Evolutionary conservation across 2,113 vertebrate species (phyloP).

Genomic region (Pelusios castaneus): DNA sequence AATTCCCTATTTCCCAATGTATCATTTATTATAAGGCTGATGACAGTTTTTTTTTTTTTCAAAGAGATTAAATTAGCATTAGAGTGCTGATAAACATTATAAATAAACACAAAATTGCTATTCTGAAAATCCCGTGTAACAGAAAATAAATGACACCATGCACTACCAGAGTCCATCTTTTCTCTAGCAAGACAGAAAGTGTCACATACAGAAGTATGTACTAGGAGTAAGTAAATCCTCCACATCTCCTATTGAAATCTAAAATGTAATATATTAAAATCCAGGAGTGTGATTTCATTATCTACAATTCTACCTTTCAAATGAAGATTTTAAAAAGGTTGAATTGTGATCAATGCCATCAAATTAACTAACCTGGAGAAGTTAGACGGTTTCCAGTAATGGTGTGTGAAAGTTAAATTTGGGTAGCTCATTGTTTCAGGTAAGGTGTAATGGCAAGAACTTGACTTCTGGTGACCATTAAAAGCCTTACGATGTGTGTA

Average conservation of each 20-base stretch:
- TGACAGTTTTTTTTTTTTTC: slow-evolving; percentile 65
- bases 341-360: slow-evolving; percentile 9
- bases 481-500: background rate
- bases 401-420: background rate
- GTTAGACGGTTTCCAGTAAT: background rate
- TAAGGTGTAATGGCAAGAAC: background rate
- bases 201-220: background rate
- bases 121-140: slow-evolving; percentile 67
- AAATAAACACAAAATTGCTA: slow-evolving; percentile 76
- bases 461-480: background rate
- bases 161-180: slow-evolving; percentile 58
- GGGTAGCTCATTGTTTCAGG: background rate
- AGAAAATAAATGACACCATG: slow-evolving; percentile 64
- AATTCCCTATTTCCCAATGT: slow-evolving; percentile 75
- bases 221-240: slow-evolving; percentile 28
- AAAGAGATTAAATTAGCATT: slow-evolving; percentile 76
- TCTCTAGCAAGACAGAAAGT: slow-evolving; percentile 31
- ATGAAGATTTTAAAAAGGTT: slow-evolving; percentile 24
- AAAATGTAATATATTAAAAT: slow-evolving; percentile 63
- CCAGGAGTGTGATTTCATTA: slow-evolving; percentile 64
- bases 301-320: slow-evolving; percentile 42
- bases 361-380: background rate
- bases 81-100: slow-evolving; percentile 76
- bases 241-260: slow-evolving; percentile 47
- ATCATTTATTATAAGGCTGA: slow-evolving; percentile 77